Base-by-base conservation (phyloP, 2,888 invertebrate genomes). In the Sinohyriopsis cumingii region DNA sequence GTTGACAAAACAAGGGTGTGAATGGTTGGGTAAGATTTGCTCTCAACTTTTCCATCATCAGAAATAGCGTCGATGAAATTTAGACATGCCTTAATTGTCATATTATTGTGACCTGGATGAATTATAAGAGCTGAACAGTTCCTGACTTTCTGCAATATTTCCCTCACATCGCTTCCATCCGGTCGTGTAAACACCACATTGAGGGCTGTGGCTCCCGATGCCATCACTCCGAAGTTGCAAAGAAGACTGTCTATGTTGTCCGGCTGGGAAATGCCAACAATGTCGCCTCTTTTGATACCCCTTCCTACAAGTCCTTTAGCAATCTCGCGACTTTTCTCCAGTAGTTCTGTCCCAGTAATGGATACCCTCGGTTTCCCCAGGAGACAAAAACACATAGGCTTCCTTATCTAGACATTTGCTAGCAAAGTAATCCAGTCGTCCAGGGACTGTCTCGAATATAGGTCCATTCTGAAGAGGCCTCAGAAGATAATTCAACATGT, bases 241-340 rank as follows among this genome's bases (percentile, higher is more conserved):
- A 33, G 28, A 28, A 28, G 28, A 28, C 28, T 28, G 28, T 28
- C 28, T 28, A 28, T 5, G 5, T 5, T 28, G 28, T 28, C n/a
- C 19, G 59, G 56, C 7, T 69, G 64, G 22, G 67, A 71, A 4
- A 64, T 65, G 5, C 65, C 74, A 33, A 75, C 71, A n/a, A 75
- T 56, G 25, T 75, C 74, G 9, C 71, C 74, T 55, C 62, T 67
- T 33, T 59, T 33, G 22, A 75, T 63, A 25, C 74, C 74, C 7
- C 67, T 59, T 56, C 67, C 56, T n/a, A 75, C 33, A 9, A 75
- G 61, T 18, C 64, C 55, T 22, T 55, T 15, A 20, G 71, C 74
- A 15, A 69, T 33, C 5, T n/a, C 24, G 3, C 20, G 56, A 5
- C 67, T 59, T 53, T 33, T 63, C n/a, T 57, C n/a, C 25, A 55